A percentile compares a stretch with the other conserved stretches of the same genome.
These are phyloP conservation scores for Nesogale talazaci DNA, from an alignment of 2,113 vertebrate genomes.

Conservation along the genomic window DNA sequence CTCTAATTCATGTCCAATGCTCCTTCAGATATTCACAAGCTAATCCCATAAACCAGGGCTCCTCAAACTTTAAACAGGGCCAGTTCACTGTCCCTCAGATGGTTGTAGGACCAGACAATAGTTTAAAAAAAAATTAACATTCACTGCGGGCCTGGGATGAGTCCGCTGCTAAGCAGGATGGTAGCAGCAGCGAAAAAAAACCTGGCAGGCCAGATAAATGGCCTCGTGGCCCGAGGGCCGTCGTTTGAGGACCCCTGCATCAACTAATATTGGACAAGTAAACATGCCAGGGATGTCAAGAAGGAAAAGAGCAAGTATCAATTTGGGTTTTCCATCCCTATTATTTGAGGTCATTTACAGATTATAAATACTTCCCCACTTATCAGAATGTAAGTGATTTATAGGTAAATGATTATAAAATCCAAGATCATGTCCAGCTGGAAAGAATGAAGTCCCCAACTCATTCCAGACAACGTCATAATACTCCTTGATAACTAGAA, in stretches of 20 bases:
- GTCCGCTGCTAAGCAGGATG: too few relatives aligned
- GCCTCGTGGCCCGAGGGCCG: too few relatives aligned
- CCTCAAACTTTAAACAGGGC: too few relatives aligned
- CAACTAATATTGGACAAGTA: neutral
- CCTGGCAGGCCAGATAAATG: too few relatives aligned
- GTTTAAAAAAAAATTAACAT: too few relatives aligned
- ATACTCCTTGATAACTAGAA: neutral
- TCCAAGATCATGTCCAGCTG: rapidly evolving
- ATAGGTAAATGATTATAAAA: rapidly evolving
- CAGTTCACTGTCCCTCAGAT: too few relatives aligned
- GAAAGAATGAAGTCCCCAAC: neutral
- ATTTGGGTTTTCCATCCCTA: neutral
- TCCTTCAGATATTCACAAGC: neutral
- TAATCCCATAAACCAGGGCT: rapidly evolving
- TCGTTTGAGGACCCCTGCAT: too few relatives aligned
- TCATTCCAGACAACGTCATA: neutral
- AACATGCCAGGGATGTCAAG: neutral
- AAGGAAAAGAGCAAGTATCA: neutral
- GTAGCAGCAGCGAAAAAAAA: too few relatives aligned
- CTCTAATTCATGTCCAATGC: neutral
- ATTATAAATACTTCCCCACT: neutral
- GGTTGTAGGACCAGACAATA: too few relatives aligned
- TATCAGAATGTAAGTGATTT: too few relatives aligned
- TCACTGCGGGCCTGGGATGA: too few relatives aligned
- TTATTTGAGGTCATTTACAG: neutral